These are phyloP conservation scores for Saccostrea echinata DNA, from an alignment of 1,140 invertebrate species.

Conservation along the genomic window DNA sequence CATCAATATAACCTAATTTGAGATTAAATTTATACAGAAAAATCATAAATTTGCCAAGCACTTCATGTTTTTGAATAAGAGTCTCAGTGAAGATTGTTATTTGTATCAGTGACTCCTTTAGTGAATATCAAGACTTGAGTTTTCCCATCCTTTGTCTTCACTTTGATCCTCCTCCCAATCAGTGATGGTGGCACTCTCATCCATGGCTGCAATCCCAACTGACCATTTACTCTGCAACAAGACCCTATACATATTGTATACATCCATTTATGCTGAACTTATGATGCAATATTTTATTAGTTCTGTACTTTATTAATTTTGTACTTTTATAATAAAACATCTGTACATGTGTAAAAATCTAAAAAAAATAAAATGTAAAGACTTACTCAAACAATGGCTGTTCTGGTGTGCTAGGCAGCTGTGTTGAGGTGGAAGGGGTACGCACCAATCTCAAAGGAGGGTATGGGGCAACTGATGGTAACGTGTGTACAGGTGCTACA, in stretches of 20 bases:
- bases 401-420: background rate
- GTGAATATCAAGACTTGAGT: background rate
- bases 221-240: background rate
- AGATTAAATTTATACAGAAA: background rate
- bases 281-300: too few species aligned
- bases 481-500: background rate
- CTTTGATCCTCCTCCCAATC: background rate
- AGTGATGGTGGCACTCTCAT: constrained; percentile 26
- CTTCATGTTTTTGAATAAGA: background rate
- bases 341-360: background rate
- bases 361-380: background rate
- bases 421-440: background rate
- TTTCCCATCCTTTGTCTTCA: background rate
- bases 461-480: constrained; percentile 8
- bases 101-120: background rate
- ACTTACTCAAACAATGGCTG: background rate
- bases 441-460: background rate
- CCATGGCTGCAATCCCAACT: background rate
- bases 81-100: background rate
- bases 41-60: background rate
- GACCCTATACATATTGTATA: background rate
- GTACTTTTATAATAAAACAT: background rate
- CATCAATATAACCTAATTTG: background rate
- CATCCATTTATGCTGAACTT: too few species aligned
- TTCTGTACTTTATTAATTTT: too few species aligned